Conservation (phyloP, 2,113 vertebrate genomes). For the Platycercus adscitus region DNA sequence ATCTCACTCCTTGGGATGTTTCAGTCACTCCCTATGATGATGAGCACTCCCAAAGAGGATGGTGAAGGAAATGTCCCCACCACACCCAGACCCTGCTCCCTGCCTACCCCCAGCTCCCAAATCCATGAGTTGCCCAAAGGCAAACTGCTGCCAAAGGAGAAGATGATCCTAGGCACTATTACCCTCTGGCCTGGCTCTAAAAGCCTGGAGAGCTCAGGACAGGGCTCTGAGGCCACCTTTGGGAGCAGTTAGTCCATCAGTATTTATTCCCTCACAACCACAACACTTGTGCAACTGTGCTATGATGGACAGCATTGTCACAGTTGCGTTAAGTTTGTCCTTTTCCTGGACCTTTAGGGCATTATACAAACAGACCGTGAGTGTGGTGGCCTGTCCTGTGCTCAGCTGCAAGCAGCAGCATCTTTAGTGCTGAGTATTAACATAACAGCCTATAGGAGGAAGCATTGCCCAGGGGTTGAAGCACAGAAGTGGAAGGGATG, state of each 20-base stretch:
- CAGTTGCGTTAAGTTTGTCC: neutral
- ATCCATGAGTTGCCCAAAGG: neutral
- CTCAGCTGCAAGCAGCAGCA: neutral
- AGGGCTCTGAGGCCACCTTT: neutral
- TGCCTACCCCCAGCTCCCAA: neutral
- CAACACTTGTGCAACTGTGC: neutral
- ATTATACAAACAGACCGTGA: neutral
- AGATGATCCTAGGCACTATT: neutral
- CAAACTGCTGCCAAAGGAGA: neutral
- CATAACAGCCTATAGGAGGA: neutral
- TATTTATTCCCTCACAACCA: neutral
- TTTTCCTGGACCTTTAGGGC: neutral
- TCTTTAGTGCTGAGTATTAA: neutral
- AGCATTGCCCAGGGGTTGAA: neutral
- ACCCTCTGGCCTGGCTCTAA: neutral
- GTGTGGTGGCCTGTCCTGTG: accelerated
- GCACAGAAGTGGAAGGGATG: neutral
- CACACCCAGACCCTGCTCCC: accelerated
- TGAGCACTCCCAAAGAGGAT: no score
- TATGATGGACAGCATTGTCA: neutral
- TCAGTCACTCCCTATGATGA: neutral
- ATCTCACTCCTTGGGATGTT: neutral
- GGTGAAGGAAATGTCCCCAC: neutral
- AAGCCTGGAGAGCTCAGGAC: neutral
- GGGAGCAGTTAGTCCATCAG: neutral